A percentile compares a stretch with the other conserved stretches of the same genome.
Evolutionary conservation across 2,113 vertebrate species (phyloP).

Genomic region (Leucosticte australis): DNA sequence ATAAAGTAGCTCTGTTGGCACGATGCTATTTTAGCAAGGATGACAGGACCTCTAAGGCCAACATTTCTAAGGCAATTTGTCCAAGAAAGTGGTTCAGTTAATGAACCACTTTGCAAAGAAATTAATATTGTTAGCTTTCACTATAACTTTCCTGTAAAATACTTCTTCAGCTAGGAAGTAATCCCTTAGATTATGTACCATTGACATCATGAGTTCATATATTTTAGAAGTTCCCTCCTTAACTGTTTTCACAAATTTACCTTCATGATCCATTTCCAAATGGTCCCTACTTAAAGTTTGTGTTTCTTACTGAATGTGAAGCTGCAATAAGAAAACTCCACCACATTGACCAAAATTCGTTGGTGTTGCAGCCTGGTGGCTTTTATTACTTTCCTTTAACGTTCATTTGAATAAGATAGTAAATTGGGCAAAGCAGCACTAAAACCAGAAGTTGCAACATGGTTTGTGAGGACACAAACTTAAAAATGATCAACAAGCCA

Average conservation of each 20-base stretch:
- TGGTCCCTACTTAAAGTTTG: background rate
- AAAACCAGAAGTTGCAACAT: background rate
- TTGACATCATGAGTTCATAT: background rate
- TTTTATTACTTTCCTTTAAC: background rate
- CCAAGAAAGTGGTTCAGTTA: conserved; percentile 4
- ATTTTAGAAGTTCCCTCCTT: background rate
- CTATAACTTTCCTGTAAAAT: background rate
- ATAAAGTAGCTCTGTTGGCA: background rate
- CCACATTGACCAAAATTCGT: accelerated
- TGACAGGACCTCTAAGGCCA: background rate
- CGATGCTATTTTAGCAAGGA: background rate
- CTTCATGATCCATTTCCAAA: background rate
- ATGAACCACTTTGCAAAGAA: background rate
- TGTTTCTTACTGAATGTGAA: background rate
- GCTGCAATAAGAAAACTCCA: background rate
- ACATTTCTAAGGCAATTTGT: conserved; percentile 7
- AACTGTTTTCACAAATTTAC: background rate
- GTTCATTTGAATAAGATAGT: background rate
- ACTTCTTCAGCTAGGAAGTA: background rate
- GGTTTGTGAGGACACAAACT: background rate
- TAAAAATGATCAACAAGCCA: background rate
- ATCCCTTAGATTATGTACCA: background rate
- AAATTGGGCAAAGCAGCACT: background rate
- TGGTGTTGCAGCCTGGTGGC: background rate
- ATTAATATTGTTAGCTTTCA: background rate